Conservation (phyloP, 2,888 invertebrate genomes). For the Lepidocyrtinus sp. region DNA sequence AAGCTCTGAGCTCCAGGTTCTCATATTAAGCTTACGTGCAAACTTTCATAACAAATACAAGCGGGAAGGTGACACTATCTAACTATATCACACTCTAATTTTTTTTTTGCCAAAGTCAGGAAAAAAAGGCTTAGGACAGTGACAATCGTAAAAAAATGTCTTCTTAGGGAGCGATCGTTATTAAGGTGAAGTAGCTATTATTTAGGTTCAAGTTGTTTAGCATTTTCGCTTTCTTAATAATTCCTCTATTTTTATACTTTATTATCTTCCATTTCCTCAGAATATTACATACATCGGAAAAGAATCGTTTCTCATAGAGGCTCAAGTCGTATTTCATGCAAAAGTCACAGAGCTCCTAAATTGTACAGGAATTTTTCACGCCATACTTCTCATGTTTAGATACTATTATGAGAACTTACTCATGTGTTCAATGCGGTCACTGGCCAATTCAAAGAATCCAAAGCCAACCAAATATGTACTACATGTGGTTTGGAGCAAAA, state of each 20-base stretch:
- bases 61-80: not conserved
- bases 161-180: constrained; percentile 50
- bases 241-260: constrained; percentile 29
- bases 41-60: not conserved
- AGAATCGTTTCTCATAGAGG: too few species aligned
- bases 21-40: not conserved
- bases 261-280: too few species aligned
- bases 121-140: constrained; percentile 37
- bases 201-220: constrained; percentile 24
- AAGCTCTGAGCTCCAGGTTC: too few species aligned
- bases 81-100: not conserved
- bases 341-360: too few species aligned
- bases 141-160: constrained; percentile 56
- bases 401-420: too few species aligned
- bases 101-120: not conserved
- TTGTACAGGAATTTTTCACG: constrained; percentile 8
- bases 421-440: too few species aligned
- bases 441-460: too few species aligned
- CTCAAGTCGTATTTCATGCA: too few species aligned
- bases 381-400: not conserved
- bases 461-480: too few species aligned
- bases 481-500: too few species aligned
- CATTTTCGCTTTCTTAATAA: not conserved
- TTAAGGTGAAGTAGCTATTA: constrained; percentile 59
- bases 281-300: too few species aligned